phyloP scores from a whole-genome alignment of 2,888 invertebrate species.

The Adelphocoris suturalis region DNA sequence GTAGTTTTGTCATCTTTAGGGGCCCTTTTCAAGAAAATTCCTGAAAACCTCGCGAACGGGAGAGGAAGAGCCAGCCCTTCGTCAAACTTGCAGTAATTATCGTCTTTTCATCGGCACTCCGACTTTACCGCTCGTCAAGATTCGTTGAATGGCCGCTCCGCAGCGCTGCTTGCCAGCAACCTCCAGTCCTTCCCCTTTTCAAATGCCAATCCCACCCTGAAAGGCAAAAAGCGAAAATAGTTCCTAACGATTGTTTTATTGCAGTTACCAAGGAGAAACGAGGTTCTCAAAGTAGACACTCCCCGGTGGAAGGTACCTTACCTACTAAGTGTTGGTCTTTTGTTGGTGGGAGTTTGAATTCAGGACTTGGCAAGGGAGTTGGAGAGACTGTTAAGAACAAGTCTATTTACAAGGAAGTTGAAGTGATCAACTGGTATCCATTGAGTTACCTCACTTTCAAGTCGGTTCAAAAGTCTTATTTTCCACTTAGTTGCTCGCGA shows the following conservation, averaged over 20 bases:
- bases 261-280: slow-evolving; percentile 17
- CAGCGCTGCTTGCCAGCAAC: not conserved
- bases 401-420: slow-evolving; percentile 57
- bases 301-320: not conserved
- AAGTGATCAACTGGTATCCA: slow-evolving; percentile 56
- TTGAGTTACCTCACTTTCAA: slow-evolving; percentile 54
- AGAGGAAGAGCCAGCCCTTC: not conserved
- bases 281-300: not conserved
- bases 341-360: slow-evolving; percentile 52
- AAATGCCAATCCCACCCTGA: slow-evolving; percentile 42
- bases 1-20: slow-evolving; percentile 50
- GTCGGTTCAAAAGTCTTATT: not conserved
- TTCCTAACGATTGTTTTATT: slow-evolving; percentile 60
- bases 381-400: slow-evolving; percentile 52
- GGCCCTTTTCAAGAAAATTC: slow-evolving; percentile 38
- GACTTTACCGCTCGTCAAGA: not conserved
- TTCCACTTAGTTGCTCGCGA: not conserved
- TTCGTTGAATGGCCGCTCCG: not conserved
- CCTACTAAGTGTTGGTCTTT: slow-evolving; percentile 53
- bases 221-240: slow-evolving; percentile 47
- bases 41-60: not conserved
- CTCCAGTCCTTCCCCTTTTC: not conserved
- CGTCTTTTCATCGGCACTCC: slow-evolving; percentile 32
- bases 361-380: slow-evolving; percentile 1
- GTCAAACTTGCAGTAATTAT: slow-evolving; percentile 58